phyloP scores from a whole-genome alignment of 2,113 vertebrate species.

The Fulmarus glacialis region DNA sequence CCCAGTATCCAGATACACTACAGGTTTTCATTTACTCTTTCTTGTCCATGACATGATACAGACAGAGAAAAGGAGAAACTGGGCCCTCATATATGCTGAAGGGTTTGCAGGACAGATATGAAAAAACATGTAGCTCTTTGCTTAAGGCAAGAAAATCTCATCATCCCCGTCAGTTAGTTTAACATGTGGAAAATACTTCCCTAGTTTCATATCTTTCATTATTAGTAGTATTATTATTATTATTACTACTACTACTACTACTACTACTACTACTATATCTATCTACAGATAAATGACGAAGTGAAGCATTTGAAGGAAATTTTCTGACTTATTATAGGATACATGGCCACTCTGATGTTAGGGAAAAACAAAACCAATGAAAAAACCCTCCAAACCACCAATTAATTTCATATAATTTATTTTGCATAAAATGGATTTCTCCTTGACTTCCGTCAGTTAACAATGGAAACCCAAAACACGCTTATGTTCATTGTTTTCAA shows the following conservation, averaged over 20 bases:
- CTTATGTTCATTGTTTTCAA: not conserved
- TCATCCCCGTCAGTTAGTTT: not conserved
- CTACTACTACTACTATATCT: too few relatives aligned
- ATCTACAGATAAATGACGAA: not conserved
- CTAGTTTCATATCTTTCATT: not conserved
- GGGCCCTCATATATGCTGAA: not conserved
- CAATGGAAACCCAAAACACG: not conserved
- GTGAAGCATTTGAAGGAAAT: not conserved
- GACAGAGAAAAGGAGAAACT: not conserved
- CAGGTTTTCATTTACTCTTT: not conserved
- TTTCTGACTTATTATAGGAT: not conserved
- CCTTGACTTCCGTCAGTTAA: not conserved
- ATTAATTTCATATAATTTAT: not conserved
- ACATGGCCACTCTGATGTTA: fast-evolving
- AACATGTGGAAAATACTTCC: not conserved
- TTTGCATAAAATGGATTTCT: not conserved
- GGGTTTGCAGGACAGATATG: not conserved
- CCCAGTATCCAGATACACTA: too few relatives aligned
- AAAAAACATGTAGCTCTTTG: not conserved
- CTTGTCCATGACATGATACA: not conserved
- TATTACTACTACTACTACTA: too few relatives aligned
- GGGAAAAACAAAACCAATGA: not conserved
- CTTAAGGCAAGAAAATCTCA: not conserved
- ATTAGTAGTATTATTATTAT: not conserved
- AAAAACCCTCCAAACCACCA: not conserved